Base-by-base conservation (phyloP, 2,113 vertebrate genomes). In the Semicossyphus pulcher region DNA sequence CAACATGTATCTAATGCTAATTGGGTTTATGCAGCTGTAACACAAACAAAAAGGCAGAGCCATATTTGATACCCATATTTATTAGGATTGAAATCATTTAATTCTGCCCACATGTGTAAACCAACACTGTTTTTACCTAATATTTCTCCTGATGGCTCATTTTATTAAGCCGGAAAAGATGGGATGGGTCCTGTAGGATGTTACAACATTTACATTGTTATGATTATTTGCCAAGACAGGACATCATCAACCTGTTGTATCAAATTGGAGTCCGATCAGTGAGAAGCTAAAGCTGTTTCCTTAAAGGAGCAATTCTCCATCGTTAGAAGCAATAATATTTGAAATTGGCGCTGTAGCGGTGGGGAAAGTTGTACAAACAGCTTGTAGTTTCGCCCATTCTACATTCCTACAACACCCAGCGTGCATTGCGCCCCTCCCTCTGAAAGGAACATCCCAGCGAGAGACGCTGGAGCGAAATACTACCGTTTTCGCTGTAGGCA, bases 1-100 rank as follows among this genome's bases (percentile, higher is more conserved):
- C 36, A 36, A 20, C 65, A 44, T 57, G 51, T 63, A 48, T 52
- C 54, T 7, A 47, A 36, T n/a, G 25, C 21, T 75, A 15, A 61
- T 71, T 71, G 32, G 14, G 3, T 4, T 70, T 47, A 23, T 7
- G 18, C 11, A 9, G 7, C 41, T 51, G 36, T 1, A 54, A 0
- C 7, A 39, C 26, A 47, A 23, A 57, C 12, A 6, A 5, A 1
- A 10, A 7, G n/a, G 28, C 48, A 29, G 21, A 39, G 10, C 1
- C 2, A 20, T 37, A 8, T 54, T 58, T 54, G 32, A 18, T 25
- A 42, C 48, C 9, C 7, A 18, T 62, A 39, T 51, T 5, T 25
- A 23, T 78, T 36, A 25, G 29, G 14, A 47, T 12, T 15, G 37
- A n/a, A 41, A 7, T 8, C 10, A 28, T 42, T 69, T n/a, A 3